A percentile compares a stretch with the other conserved stretches of the same genome.
phyloP scores from a whole-genome alignment of 1,140 invertebrate species.

The Argopecten irradians region DNA sequence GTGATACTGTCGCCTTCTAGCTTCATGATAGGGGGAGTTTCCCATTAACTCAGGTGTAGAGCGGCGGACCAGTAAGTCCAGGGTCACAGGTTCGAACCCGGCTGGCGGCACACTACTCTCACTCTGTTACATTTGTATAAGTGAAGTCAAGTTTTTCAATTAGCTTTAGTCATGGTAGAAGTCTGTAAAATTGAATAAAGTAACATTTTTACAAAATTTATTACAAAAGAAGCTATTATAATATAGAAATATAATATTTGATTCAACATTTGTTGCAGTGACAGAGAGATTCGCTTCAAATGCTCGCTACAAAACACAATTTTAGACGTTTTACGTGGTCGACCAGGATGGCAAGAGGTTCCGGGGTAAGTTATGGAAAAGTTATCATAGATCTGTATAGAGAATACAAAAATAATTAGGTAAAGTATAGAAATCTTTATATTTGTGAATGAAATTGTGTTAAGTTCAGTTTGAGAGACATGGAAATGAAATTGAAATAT shows the following conservation, averaged over 20 bases:
- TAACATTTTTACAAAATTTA: background rate
- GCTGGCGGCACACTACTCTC: no score
- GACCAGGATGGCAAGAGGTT: constrained; percentile 76
- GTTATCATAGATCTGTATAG: no score
- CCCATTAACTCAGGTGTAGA: no score
- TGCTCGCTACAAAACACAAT: constrained; percentile 76
- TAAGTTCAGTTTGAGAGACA: no score
- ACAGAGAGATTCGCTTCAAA: constrained; percentile 75
- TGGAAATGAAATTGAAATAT: no score
- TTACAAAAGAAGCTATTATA: background rate
- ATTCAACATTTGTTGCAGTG: constrained; percentile 56
- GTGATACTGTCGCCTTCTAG: no score
- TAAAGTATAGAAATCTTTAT: no score
- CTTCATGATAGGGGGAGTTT: no score
- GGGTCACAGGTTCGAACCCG: no score
- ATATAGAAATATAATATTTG: background rate
- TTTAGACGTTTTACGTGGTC: constrained; percentile 73
- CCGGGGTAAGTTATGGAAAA: constrained; percentile 64
- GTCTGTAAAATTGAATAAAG: background rate
- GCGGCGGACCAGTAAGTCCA: background rate
- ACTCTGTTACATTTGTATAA: background rate
- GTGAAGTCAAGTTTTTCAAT: background rate
- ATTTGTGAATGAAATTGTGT: no score
- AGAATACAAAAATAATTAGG: no score
- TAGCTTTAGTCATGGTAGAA: background rate